Conservation (phyloP, 2,113 vertebrate species). For the Neopipo cinnamomea region DNA sequence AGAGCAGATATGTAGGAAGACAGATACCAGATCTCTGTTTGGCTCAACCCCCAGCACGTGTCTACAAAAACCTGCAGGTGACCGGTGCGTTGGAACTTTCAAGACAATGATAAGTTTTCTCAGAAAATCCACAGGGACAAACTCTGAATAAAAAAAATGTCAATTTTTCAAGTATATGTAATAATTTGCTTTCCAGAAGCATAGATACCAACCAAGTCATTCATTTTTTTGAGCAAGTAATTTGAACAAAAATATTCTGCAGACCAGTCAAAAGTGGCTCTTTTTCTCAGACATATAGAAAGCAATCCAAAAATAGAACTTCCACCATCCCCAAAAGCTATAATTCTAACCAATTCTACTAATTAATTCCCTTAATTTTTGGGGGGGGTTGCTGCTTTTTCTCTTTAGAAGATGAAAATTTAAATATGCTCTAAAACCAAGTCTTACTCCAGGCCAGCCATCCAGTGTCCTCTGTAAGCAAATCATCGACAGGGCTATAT, state of each 20-base stretch:
- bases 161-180: not conserved
- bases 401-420: not conserved
- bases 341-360: not conserved
- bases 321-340: not conserved
- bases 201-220: not conserved
- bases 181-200: not conserved
- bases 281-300: not conserved
- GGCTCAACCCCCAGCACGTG: not conserved
- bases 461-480: not conserved
- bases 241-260: not conserved
- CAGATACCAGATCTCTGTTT: not conserved
- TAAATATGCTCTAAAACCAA: not conserved
- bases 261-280: not conserved
- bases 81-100: not conserved
- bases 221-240: not conserved
- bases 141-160: not conserved
- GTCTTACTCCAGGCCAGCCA: not conserved
- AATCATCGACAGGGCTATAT: not conserved
- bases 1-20: not conserved
- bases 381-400: not conserved
- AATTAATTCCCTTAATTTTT: not conserved
- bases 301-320: not conserved
- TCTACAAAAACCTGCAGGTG: not conserved
- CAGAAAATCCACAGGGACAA: not conserved
- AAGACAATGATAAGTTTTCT: not conserved